Conservation (phyloP, 2,113 vertebrate species). For the Carassius auratus region DNA sequence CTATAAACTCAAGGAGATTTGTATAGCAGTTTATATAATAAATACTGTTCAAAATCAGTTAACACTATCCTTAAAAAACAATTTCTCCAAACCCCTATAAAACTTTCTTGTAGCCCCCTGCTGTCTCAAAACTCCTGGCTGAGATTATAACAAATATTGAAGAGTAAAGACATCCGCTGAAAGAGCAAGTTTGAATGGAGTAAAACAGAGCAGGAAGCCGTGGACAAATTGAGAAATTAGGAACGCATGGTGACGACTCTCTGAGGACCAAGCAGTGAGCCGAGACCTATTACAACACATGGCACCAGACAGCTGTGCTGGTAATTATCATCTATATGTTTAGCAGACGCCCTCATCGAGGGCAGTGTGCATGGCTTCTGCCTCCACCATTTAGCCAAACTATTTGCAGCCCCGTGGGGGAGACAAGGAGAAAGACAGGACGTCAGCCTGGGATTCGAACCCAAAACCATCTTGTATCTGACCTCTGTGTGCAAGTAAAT, state of each 20-base stretch:
- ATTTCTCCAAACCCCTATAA: not conserved
- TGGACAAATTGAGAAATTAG: constrained; percentile 81
- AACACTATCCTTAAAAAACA: not conserved
- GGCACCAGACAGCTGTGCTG: constrained; percentile 74
- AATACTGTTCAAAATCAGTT: not conserved
- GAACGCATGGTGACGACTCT: constrained; percentile 67
- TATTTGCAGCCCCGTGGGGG: constrained; percentile 56
- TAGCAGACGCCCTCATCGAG: constrained; percentile 70
- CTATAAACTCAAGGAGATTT: not conserved
- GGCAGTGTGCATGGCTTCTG: constrained; percentile 66
- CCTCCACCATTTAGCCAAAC: constrained; percentile 67
- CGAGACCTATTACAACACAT: constrained; percentile 74
- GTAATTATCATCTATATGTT: constrained; percentile 77
- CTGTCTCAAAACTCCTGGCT: constrained; percentile 52
- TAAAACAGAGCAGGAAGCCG: constrained; percentile 67
- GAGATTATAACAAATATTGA: constrained; percentile 59
- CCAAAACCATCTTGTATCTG: constrained; percentile 1
- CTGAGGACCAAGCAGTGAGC: constrained; percentile 70
- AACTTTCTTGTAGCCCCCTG: no score
- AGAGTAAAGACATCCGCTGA: constrained; percentile 61
- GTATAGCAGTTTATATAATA: not conserved
- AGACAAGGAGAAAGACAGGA: not conserved
- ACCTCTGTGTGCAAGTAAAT: not conserved
- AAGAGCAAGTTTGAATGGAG: constrained; percentile 70
- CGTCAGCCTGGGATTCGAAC: not conserved